Percentiles rank a stretch among this genome's conserved stretches.
These are phyloP conservation scores for Oreortyx pictus DNA, from an alignment of 2,797 vertebrate genomes.

Conservation along the genomic window DNA sequence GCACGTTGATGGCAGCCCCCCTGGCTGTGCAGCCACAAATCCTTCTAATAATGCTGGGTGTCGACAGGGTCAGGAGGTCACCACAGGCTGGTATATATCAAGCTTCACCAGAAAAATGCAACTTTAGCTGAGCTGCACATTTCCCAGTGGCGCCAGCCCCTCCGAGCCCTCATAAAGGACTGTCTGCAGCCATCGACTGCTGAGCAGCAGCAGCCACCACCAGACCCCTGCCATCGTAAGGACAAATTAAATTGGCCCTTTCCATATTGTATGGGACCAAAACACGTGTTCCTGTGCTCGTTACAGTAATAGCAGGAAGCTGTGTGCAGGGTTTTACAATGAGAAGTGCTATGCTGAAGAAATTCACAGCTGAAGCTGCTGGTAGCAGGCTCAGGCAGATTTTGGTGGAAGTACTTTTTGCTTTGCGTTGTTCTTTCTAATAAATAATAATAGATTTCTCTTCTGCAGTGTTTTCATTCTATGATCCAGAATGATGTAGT, in stretches of 20 bases:
- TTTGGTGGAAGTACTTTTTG: background rate
- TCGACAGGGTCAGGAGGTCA: conserved; percentile 57
- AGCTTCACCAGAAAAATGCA: conserved; percentile 53
- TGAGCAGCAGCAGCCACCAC: conserved; percentile 42
- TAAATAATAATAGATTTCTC: background rate
- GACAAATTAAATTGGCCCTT: conserved; percentile 71
- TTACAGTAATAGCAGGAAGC: conserved; percentile 30
- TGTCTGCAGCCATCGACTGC: conserved; percentile 61
- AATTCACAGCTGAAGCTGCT: background rate
- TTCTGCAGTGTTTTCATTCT: background rate
- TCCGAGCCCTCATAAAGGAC: conserved; percentile 81
- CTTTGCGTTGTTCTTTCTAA: background rate
- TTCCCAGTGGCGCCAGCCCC: conserved; percentile 82
- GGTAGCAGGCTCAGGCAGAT: background rate
- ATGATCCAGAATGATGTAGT: background rate
- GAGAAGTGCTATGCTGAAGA: background rate
- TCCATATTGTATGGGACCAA: conserved; percentile 6
- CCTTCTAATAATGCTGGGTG: conserved; percentile 57
- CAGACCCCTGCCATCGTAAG: conserved; percentile 48
- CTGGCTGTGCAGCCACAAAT: conserved; percentile 50
- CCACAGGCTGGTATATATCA: conserved; percentile 38
- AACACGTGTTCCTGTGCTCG: conserved; percentile 24
- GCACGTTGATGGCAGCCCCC: conserved; percentile 2
- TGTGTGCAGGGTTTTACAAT: background rate
- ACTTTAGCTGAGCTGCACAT: conserved; percentile 66